phyloP scores from a whole-genome alignment of 2,797 vertebrate genomes.

The Falco berigora region DNA sequence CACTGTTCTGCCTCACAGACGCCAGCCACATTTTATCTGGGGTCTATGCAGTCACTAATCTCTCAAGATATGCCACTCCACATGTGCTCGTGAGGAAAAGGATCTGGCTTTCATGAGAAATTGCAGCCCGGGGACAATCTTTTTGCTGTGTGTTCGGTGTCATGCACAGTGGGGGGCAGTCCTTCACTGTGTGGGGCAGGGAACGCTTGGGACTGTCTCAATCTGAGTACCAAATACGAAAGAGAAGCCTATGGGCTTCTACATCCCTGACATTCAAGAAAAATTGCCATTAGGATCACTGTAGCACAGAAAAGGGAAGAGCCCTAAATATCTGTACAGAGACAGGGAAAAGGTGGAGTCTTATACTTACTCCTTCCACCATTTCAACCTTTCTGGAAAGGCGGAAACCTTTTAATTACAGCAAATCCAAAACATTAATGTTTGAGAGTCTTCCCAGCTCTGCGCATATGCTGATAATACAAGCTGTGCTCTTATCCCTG shows the following conservation, averaged over 20 bases:
- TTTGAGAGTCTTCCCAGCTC: background rate
- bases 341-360: background rate
- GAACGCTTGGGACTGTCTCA: background rate
- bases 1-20: background rate
- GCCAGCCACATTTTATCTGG: background rate
- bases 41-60: background rate
- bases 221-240: background rate
- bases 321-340: background rate
- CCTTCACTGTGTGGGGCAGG: background rate
- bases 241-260: background rate
- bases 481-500: background rate
- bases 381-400: background rate
- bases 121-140: background rate
- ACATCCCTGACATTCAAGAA: background rate
- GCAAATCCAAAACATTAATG: constrained; percentile 6
- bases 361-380: background rate
- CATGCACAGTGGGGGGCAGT: background rate
- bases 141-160: background rate
- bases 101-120: background rate
- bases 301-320: background rate
- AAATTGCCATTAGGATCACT: background rate
- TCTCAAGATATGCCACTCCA: background rate
- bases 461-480: background rate
- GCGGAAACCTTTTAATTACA: background rate
- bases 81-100: background rate